Conservation (phyloP, 2,113 vertebrate species). For the Neodon shergylaensis region DNA sequence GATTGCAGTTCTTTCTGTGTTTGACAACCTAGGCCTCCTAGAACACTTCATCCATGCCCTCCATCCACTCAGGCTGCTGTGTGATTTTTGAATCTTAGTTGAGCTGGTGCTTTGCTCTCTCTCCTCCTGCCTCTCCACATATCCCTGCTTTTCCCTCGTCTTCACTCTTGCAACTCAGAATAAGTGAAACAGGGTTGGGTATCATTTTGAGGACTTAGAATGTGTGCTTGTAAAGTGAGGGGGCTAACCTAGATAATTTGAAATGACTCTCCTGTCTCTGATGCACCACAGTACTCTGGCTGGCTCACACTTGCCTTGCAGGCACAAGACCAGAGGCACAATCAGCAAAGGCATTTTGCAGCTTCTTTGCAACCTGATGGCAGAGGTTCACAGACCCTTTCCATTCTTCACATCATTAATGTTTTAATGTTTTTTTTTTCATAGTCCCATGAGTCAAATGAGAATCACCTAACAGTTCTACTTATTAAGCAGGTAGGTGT, state of each 20-base stretch:
- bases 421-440: not conserved
- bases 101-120: not conserved
- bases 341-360: not conserved
- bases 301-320: not conserved
- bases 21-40: not conserved
- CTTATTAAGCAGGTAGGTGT: not conserved
- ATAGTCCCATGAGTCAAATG: not conserved
- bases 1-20: not conserved
- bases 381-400: not conserved
- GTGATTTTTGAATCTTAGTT: not conserved
- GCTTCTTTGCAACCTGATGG: not conserved
- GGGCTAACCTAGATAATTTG: not conserved
- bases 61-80: not conserved
- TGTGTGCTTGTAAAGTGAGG: not conserved
- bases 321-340: not conserved
- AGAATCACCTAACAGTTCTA: not conserved
- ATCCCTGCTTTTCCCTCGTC: not conserved
- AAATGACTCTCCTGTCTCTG: not conserved
- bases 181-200: not conserved
- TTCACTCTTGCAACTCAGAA: not conserved
- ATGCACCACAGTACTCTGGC: fast-evolving
- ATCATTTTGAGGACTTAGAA: not conserved
- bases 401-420: not conserved
- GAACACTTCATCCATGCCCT: not conserved
- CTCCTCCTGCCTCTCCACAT: not conserved